Evolutionary conservation across 2,113 vertebrate species (phyloP), one percentile per base, ranked within the genome.

Genomic region (Nothobranchius kuhntae): DNA sequence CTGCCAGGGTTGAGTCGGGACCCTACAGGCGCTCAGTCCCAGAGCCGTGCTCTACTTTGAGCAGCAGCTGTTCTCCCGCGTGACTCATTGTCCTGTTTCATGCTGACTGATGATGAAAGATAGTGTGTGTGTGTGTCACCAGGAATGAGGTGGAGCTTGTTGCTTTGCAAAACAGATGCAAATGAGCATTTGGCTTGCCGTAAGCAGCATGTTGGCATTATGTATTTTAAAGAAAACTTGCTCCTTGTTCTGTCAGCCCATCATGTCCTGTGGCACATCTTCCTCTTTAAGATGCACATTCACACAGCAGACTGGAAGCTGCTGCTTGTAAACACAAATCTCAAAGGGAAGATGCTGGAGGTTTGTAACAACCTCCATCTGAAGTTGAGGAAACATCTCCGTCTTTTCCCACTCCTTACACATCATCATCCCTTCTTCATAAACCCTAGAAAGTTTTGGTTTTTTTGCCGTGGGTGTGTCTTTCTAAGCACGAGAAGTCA

Each of bases 111-210:
- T 42, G 55, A 44, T 58, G 38, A 58, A 58, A 44, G 55, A 58
- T 58, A 11, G 48, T 36, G 24, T 52, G 36, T 71, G n/a, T 21
- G 3, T 51, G 44, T 74, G 17, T 44, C 30, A 30, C 8, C 14
- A 63, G 60, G 35, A 71, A 72, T 56, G 59, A 77, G 69, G 36
- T 63, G 68, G 36, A 42, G 56, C 15, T 57, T 53, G 44, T 70
- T 55, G 46, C 51, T 10, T 84, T 84, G 82, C 61, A 79, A 42
- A 83, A 74, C 40, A 78, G 50, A 86, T 89, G 86, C 65, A 85
- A 86, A 85, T 82, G 56, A 80, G 38, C 36, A 1, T 48, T 63
- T 44, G 44, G 51, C 54, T 55, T 17, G 61, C 57, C 30, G 52
- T 74, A 69, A 75, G 73, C 71, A 53, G 59, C 5, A 61, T 21